Conservation (phyloP, 2,797 vertebrate species). For the Mico argentatus region DNA sequence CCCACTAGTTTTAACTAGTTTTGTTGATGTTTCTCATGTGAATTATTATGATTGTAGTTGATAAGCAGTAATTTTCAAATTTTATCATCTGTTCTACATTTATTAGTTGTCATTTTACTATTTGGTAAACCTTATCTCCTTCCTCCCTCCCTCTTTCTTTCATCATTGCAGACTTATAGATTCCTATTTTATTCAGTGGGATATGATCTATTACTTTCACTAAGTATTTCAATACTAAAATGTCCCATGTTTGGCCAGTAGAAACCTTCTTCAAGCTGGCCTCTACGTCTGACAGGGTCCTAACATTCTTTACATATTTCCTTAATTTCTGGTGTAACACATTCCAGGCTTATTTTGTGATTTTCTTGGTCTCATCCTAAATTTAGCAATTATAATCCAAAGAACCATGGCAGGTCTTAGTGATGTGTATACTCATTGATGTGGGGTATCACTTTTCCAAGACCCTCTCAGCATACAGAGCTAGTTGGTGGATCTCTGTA, state of each 20-base stretch:
- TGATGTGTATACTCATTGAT: background rate
- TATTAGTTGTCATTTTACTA: background rate
- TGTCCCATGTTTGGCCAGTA: background rate
- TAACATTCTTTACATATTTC: background rate
- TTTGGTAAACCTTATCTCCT: background rate
- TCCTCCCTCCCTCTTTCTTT: too few relatives aligned
- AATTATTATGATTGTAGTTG: background rate
- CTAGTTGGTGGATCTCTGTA: background rate
- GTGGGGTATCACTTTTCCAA: background rate
- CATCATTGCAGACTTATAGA: background rate
- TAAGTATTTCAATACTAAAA: background rate
- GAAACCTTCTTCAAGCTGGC: background rate
- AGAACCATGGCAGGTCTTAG: background rate
- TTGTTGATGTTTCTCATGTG: background rate
- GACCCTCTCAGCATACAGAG: background rate
- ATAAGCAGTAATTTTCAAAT: background rate
- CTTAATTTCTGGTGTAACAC: background rate
- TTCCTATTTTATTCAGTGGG: background rate
- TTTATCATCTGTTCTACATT: background rate
- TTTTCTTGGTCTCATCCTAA: background rate
- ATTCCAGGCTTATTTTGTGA: background rate
- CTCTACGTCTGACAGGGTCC: background rate
- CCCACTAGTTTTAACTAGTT: background rate
- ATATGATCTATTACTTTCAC: background rate
- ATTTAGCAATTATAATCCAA: background rate